Conservation (phyloP, 2,888 invertebrate genomes). For the Hypselothyrea guttata region DNA sequence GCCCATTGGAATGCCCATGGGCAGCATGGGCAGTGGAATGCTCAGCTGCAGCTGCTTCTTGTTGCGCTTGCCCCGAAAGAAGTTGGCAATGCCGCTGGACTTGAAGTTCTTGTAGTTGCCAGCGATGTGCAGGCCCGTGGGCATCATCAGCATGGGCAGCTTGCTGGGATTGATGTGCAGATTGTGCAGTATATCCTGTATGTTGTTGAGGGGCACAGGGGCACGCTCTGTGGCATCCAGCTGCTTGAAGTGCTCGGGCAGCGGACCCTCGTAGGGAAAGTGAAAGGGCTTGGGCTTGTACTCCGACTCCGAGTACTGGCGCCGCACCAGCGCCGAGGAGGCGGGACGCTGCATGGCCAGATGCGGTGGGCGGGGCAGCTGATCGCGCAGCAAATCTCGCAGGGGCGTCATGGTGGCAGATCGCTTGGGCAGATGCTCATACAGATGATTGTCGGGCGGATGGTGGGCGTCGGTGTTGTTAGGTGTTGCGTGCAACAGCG, state of each 20-base stretch:
- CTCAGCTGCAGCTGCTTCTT: conserved; percentile 78
- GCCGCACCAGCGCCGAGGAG: conserved; percentile 55
- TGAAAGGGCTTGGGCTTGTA: conserved; percentile 80
- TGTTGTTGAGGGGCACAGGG: conserved; percentile 72
- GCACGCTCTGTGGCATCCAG: conserved; percentile 41
- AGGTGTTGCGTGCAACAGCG: conserved; percentile 56
- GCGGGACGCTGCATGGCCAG: conserved; percentile 70
- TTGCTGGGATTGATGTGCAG: conserved; percentile 62
- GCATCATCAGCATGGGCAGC: conserved; percentile 70
- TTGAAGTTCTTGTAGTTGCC: conserved; percentile 81
- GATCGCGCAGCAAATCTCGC: conserved; percentile 69
- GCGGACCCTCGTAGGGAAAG: conserved; percentile 79
- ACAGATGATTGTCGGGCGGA: conserved; percentile 64
- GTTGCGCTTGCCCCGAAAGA: conserved; percentile 79
- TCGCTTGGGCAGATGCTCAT: conserved; percentile 77
- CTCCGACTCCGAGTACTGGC: conserved; percentile 72
- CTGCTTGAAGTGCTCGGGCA: conserved; percentile 80
- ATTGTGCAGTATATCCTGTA: conserved; percentile 81
- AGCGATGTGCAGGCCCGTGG: conserved; percentile 78
- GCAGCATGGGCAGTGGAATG: conserved; percentile 65
- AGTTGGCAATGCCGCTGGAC: conserved; percentile 79
- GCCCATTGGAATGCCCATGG: conserved; percentile 52
- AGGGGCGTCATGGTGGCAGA: conserved; percentile 78
- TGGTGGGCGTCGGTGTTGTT: conserved; percentile 4
- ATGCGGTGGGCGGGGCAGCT: conserved; percentile 77